Percentiles rank a stretch among this genome's conserved stretches.
Conservation (phyloP, 2,113 vertebrate species). For the Panurus biarmicus region DNA sequence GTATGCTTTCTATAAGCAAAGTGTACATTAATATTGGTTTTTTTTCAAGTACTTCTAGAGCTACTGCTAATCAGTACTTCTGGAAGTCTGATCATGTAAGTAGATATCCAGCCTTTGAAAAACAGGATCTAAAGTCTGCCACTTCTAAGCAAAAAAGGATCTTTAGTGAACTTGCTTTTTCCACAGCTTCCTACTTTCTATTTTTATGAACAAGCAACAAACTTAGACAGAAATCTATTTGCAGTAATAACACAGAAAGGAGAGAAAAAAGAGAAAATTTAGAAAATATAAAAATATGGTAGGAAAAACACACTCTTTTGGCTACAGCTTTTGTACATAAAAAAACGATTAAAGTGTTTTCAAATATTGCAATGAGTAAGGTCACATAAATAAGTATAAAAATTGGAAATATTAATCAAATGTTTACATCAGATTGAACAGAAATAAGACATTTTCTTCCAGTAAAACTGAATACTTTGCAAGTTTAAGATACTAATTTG, state of each 20-base stretch:
- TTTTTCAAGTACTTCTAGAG: not conserved
- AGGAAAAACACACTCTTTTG: not conserved
- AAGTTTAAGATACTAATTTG: not conserved
- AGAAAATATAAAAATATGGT: not conserved
- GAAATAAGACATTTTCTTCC: not conserved
- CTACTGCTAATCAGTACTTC: not conserved
- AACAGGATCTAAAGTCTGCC: not conserved
- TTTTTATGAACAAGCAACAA: not conserved
- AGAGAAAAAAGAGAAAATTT: not conserved
- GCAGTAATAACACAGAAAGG: not conserved
- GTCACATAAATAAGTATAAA: not conserved
- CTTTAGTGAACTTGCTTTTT: not conserved
- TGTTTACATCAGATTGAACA: not conserved
- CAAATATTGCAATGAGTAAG: not conserved
- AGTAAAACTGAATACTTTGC: accelerated
- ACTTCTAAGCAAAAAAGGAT: not conserved
- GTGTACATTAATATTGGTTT: not conserved
- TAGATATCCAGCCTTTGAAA: not conserved
- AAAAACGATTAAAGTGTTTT: not conserved
- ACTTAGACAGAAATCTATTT: not conserved
- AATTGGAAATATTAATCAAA: not conserved
- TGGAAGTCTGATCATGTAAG: not conserved
- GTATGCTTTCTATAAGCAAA: not conserved
- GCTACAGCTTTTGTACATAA: not conserved
- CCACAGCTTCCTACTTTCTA: not conserved